A percentile compares a stretch with the other conserved stretches of the same genome.
phyloP scores from a whole-genome alignment of 2,113 vertebrate genomes.

The Serinus canaria region DNA sequence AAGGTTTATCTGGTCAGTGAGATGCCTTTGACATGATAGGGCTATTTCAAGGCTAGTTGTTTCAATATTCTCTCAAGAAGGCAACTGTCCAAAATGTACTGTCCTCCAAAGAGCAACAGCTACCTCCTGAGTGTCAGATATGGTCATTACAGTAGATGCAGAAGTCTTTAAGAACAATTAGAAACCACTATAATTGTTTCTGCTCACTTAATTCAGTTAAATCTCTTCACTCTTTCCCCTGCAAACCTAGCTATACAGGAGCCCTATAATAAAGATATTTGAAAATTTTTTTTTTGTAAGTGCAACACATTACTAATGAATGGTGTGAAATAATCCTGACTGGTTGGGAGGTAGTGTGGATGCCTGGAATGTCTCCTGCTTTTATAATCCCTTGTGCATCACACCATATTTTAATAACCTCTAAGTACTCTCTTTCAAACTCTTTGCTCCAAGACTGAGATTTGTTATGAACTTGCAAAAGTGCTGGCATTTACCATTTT shows the following conservation, averaged over 20 bases:
- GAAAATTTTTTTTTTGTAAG: background rate
- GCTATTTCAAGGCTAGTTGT: background rate
- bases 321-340: background rate
- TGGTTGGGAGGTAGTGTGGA: background rate
- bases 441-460: background rate
- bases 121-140: background rate
- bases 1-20: background rate
- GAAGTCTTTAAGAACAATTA: background rate
- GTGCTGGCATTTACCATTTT: background rate
- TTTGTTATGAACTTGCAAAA: background rate
- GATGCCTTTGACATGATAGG: background rate
- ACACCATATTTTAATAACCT: background rate
- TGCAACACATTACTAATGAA: background rate
- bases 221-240: background rate
- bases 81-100: background rate
- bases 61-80: background rate
- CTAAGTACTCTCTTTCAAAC: background rate
- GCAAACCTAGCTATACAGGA: background rate
- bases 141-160: background rate
- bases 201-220: background rate
- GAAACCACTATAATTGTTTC: background rate
- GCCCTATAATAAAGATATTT: background rate
- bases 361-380: background rate
- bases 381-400: background rate
- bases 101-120: background rate